Base-by-base conservation (phyloP, 37 sponge, comb jelly and placozoan genomes). In the Beroe ovata region DNA sequence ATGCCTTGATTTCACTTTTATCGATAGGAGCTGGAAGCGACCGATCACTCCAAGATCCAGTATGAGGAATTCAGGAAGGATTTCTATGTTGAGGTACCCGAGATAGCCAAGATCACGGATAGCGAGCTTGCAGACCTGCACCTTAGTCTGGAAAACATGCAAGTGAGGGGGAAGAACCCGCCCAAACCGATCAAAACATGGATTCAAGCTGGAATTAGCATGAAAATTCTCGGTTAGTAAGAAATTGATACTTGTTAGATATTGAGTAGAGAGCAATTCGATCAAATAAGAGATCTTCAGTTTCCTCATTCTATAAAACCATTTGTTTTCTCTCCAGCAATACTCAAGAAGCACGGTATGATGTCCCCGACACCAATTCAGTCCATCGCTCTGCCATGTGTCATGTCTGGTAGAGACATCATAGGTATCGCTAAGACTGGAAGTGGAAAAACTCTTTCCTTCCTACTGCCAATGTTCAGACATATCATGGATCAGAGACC, bases 361-460 rank as follows among this genome's bases (percentile, higher is more conserved):
- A 96, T 93, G 88, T 92, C 92, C 23, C 99, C 99, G 0, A 98
- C 99, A 38, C 99, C 99, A 0, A 95, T 98, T 58, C 99, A 98
- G 63, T 77, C 96, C 8, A 96, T 96, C 63, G 95, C 99, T 54
- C 94, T 98, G 8, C 99, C 99, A 42, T 94, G 92, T 0, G 91
- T 95, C 91, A 98, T 98, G 99, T 94, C 94, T 1, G 99, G 99
- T 0, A 69, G 95, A 40, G 96, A 98, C 89, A 20, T 95, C 39
- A 95, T 98, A 26, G 99, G 99, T 21, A 95, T 95, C 28, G 99
- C 99, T 0, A 92, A 93, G 54, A 98, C 99, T 21, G 99, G 99
- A 0, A 98, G 99, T 91, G 99, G 99, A 20, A 98, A 98, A 47
- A 98, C 99, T 18, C 91, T 98, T 18, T 96, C 99, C 8, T 98